Evolutionary conservation across 2,888 invertebrate genomes (phyloP).

Genomic region (Notocelia uddmanniana): DNA sequence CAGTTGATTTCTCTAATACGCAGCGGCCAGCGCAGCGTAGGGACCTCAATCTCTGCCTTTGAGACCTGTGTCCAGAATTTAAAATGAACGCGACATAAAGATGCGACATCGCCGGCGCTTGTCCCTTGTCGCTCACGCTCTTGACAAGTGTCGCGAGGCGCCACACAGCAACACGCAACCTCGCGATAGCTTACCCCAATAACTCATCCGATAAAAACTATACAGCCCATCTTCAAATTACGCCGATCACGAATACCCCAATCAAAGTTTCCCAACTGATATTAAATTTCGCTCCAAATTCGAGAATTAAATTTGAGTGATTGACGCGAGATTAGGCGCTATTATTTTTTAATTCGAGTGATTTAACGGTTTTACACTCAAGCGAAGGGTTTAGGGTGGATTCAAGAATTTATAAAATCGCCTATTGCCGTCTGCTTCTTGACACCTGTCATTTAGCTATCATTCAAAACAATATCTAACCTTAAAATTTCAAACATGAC

Average conservation of each 20-base stretch:
- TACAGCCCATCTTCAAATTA: constrained; percentile 46
- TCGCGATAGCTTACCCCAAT: constrained; percentile 49
- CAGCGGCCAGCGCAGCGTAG: too few relatives aligned
- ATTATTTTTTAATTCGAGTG: background rate
- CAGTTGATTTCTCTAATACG: too few relatives aligned
- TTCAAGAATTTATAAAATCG: too few relatives aligned
- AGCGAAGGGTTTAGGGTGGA: background rate
- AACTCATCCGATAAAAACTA: constrained; percentile 42
- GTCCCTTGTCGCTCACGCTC: background rate
- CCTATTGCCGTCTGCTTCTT: too few relatives aligned
- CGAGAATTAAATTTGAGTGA: constrained; percentile 30
- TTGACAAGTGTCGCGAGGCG: constrained; percentile 10
- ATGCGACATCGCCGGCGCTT: background rate
- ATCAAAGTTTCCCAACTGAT: constrained; percentile 33
- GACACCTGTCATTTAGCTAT: too few relatives aligned
- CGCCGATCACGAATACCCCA: constrained; percentile 54
- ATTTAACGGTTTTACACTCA: constrained; percentile 7
- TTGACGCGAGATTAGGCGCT: constrained; percentile 28
- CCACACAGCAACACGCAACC: constrained; percentile 29
- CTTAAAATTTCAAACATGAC: too few relatives aligned
- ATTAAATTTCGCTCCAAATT: constrained; percentile 34
- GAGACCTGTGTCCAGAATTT: background rate
- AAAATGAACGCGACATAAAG: background rate
- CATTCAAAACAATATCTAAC: too few relatives aligned
- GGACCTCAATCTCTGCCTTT: too few relatives aligned